Base-by-base conservation (phyloP, 2,113 vertebrate genomes). In the Fulica atra region DNA sequence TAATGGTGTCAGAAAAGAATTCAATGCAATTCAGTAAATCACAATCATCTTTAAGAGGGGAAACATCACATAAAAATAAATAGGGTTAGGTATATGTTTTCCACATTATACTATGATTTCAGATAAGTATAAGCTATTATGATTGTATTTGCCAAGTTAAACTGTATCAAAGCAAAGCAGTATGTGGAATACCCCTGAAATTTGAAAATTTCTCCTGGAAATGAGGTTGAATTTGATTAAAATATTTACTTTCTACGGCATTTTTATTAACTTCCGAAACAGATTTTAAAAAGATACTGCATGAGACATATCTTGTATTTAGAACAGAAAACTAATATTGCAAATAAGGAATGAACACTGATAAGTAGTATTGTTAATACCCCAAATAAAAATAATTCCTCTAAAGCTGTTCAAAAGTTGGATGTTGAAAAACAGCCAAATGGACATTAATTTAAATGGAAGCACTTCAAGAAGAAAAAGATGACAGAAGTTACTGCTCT, bases 241-340 rank as follows among this genome's bases (percentile, higher is more conserved):
- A 90, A 82, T 66, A 89, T 79, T 94, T 94, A 88, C 59, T 96
- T 96, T 91, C 61, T 9, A 92, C 81, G 73, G n/a, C 16, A 85
- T 86, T 93, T 96, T 81, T 90, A 69, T 68, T 96, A 84, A 81
- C 83, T 96, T 95, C 80, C 74, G 44, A 44, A 96, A 44, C 40
- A 88, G 14, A 9, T 64, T 88, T 78, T 94, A 61, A 73, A 78
- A 72, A 60, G 38, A 21, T 88, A n/a, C 23, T 68, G 38, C 16
- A 51, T 13, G 40, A 85, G 50, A 19, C 4, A 13, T 36, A 44
- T 18, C 24, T 88, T 73, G n/a, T 59, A 24, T 92, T 93, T 88
- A 95, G 72, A 72, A 68, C 19, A 88, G 82, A 90, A 87, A 86
- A 24, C 9, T 92, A 12, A 40, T 50, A 81, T 53, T 73, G 78